These are phyloP conservation scores for Rhagoletis pomonella DNA, from an alignment of 1,140 invertebrate species.

Conservation along the genomic window DNA sequence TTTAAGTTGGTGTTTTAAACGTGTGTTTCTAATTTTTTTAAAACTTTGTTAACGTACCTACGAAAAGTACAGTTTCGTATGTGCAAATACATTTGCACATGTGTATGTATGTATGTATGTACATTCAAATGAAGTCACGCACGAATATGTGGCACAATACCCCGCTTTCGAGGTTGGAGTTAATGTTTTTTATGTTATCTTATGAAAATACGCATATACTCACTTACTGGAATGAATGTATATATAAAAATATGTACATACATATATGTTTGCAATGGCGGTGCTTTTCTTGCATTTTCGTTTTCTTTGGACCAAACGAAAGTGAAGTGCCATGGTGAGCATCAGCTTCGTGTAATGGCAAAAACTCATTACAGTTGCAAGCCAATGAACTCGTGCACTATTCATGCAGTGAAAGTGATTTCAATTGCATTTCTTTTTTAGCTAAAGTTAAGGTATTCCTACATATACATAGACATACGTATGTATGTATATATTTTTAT, in stretches of 20 bases:
- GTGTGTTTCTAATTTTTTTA: too few species aligned
- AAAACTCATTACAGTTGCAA: background rate
- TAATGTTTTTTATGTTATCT: background rate
- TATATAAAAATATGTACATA: too few species aligned
- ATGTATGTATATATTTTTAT: too few species aligned
- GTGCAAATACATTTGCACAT: background rate
- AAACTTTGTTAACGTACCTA: too few species aligned
- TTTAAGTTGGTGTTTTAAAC: too few species aligned
- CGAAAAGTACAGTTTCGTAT: too few species aligned
- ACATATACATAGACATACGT: too few species aligned
- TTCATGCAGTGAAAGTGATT: conserved; percentile 39
- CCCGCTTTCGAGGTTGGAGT: background rate
- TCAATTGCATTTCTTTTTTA: background rate
- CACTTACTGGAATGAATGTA: too few species aligned
- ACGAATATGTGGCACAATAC: conserved; percentile 24
- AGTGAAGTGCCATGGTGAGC: conserved; percentile 26
- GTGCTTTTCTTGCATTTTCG: conserved; percentile 15
- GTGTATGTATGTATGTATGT: background rate
- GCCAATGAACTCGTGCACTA: conserved; percentile 20
- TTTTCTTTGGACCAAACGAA: conserved; percentile 48
- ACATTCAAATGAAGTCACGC: background rate
- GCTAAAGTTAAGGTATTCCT: too few species aligned
- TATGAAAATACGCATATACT: too few species aligned
- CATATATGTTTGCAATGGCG: background rate
- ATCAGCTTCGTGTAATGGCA: background rate